Evolutionary conservation across 2,888 invertebrate genomes (phyloP), one percentile per base, ranked within the genome.

Genomic region (Leucania comma): DNA sequence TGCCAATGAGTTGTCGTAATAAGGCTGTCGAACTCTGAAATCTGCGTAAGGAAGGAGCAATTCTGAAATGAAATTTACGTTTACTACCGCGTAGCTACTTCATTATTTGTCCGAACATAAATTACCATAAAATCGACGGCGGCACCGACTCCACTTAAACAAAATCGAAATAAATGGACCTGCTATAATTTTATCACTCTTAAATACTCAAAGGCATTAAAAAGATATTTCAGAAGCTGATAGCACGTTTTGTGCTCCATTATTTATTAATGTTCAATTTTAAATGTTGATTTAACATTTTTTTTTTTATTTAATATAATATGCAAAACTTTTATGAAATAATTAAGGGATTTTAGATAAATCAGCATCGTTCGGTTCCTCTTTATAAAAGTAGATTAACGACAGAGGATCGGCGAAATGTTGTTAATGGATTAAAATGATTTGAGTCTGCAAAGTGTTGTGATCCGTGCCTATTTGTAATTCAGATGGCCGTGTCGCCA

Each of bases 381-480:
- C 32, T 53, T 26, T 56, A 60, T 29, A 54, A 65, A 75, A 61
- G 17, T 24, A 66, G 46, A 78, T 68, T 68, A 76, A 58, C 60
- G 38, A 53, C 32, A 38, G 59, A 62, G 68, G 56, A 57, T 50
- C 48, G 58, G 57, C 22, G 35, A 68, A 77, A 68, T 79, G 72
- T 74, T 80, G 65, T 75, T 75, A 58, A 75, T 81, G 68, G 76
- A 83, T 82, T 80, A 83, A 84, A 81, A 80, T 76, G 73, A 85
- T 85, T 79, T 71, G 68, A 80, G 67, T 70, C 48, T 70, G 65
- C 63, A 64, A 78, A 80, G 64, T 72, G 85, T 87, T 82, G 85
- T 86, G 85, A 89, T 88, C 86, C 73, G 75, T 68, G 73, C 75
- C 64, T 72, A 90, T 91, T 90, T 89, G 86, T 86, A 89, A 86